A percentile compares a stretch with the other conserved stretches of the same genome.
Conservation (phyloP, 2,797 vertebrate species). For the Melopsittacus undulatus region DNA sequence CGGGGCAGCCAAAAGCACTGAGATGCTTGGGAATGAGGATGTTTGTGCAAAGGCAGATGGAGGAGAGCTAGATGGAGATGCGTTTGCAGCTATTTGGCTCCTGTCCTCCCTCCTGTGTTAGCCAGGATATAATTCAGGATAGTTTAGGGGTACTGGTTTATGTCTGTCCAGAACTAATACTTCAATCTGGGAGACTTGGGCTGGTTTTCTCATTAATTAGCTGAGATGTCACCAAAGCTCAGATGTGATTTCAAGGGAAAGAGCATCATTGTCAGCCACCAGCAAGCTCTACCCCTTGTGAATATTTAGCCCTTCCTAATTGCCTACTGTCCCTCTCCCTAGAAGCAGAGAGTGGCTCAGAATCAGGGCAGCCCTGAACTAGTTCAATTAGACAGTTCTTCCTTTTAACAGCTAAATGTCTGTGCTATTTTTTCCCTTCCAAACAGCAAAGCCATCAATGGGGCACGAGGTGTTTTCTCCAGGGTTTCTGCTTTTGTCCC, state of each 20-base stretch:
- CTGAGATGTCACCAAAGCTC: background rate
- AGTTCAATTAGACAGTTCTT: background rate
- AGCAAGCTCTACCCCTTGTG: background rate
- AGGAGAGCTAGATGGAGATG: background rate
- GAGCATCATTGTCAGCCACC: background rate
- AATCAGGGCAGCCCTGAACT: background rate
- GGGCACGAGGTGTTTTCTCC: background rate
- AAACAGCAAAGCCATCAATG: background rate
- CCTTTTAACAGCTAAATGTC: background rate
- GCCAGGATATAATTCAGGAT: background rate
- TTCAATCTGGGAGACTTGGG: background rate
- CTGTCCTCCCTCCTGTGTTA: background rate
- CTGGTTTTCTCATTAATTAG: background rate
- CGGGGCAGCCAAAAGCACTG: background rate
- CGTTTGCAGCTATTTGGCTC: background rate
- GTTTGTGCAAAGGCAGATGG: background rate
- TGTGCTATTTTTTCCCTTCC: background rate
- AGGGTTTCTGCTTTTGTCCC: background rate
- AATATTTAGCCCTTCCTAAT: background rate
- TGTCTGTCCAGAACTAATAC: background rate
- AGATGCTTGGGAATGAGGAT: background rate
- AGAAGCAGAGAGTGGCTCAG: background rate
- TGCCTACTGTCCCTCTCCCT: background rate
- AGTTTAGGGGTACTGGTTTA: background rate
- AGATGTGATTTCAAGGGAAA: constrained; percentile 1